Evolutionary conservation across 2,888 invertebrate species (phyloP).

Genomic region (Oconnorella tubifera): DNA sequence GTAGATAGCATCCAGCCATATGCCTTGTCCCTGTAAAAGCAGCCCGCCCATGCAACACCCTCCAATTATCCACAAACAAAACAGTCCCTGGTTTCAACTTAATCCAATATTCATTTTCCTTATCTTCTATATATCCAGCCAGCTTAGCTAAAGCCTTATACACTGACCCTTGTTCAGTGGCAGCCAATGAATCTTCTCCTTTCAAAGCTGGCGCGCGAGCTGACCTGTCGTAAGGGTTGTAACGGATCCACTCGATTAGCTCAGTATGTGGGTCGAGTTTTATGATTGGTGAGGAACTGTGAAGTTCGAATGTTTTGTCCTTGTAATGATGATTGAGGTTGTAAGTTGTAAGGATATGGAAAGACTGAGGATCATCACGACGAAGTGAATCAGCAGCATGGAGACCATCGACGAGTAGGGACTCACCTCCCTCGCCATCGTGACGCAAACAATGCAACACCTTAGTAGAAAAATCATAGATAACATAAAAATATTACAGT

Average conservation of each 20-base stretch:
- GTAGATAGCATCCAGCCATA: slow-evolving; percentile 71
- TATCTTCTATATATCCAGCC: slow-evolving; percentile 34
- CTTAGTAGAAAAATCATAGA: slow-evolving; percentile 10
- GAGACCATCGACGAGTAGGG: slow-evolving; percentile 72
- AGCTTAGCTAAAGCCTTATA: slow-evolving; percentile 58
- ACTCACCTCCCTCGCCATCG: slow-evolving; percentile 68
- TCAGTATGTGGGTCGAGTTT: slow-evolving; percentile 55
- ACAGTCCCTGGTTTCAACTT: slow-evolving; percentile 66
- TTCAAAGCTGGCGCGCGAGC: slow-evolving; percentile 47
- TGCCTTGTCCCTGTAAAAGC: slow-evolving; percentile 67
- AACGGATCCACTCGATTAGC: slow-evolving; percentile 64
- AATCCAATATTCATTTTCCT: slow-evolving; percentile 55
- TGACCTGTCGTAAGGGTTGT: slow-evolving; percentile 71
- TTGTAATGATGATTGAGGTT: slow-evolving; percentile 66
- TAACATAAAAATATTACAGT: not conserved
- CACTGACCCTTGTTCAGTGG: slow-evolving; percentile 57
- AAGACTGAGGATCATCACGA: slow-evolving; percentile 48
- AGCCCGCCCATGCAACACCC: slow-evolving; percentile 71
- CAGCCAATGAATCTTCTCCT: not conserved
- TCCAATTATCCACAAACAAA: slow-evolving; percentile 74
- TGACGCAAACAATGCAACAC: slow-evolving; percentile 48
- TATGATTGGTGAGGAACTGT: slow-evolving; percentile 36
- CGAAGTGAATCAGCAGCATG: slow-evolving; percentile 64
- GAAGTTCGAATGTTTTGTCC: slow-evolving; percentile 29
- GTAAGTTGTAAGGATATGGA: slow-evolving; percentile 61